Percentiles rank a stretch among this genome's conserved stretches.
phyloP scores from a whole-genome alignment of 2,797 vertebrate species.

The Lepilemur ruficaudatus region DNA sequence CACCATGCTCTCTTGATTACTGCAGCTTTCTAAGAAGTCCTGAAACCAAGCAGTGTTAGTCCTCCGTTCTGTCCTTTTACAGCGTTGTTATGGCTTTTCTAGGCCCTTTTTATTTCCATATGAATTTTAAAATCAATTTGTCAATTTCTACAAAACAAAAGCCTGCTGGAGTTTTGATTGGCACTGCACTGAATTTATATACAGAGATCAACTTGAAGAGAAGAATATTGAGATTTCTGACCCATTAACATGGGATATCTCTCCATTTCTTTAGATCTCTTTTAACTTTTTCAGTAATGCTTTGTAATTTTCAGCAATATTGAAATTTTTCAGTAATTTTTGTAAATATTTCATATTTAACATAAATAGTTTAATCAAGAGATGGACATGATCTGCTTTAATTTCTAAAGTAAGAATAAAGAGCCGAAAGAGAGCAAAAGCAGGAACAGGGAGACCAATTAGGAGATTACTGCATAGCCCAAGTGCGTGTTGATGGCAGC shows the following conservation, averaged over 20 bases:
- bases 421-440: too few relatives aligned
- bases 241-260: not conserved
- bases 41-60: not conserved
- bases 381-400: not conserved
- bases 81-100: not conserved
- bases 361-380: not conserved
- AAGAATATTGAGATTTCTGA: not conserved
- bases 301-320: not conserved
- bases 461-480: accelerated
- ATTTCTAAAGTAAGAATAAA: not conserved
- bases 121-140: constrained; percentile 4
- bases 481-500: not conserved
- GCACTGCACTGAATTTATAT: not conserved
- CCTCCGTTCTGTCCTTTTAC: not conserved
- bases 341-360: not conserved
- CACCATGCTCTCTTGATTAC: not conserved
- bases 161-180: not conserved
- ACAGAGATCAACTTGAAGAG: not conserved
- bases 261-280: not conserved
- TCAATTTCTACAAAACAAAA: not conserved
- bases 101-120: not conserved
- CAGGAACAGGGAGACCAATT: not conserved
- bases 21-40: not conserved
- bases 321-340: not conserved
- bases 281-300: not conserved